These are phyloP conservation scores for Burhinus oedicnemus DNA, from an alignment of 2,113 vertebrate species.

Conservation along the genomic window DNA sequence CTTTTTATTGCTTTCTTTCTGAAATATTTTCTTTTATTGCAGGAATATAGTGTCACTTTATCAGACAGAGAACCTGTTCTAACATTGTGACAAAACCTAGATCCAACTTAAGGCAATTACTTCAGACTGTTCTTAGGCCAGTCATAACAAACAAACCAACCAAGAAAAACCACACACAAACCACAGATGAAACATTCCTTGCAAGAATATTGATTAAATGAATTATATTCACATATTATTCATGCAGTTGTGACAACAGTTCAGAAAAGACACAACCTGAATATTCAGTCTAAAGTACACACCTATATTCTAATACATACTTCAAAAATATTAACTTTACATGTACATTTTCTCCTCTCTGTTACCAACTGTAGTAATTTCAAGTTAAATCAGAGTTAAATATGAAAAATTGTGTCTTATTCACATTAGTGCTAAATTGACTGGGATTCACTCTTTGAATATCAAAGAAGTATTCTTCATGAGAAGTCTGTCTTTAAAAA, in stretches of 20 bases:
- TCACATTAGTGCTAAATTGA: background rate
- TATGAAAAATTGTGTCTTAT: background rate
- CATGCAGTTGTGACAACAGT: background rate
- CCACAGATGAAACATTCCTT: background rate
- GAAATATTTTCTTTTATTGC: background rate
- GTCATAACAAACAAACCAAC: background rate
- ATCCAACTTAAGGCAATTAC: conserved; percentile 25
- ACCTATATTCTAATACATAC: background rate
- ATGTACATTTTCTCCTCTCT: background rate
- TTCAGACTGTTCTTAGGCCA: background rate
- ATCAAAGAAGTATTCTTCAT: background rate
- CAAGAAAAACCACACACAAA: background rate
- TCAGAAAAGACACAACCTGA: background rate
- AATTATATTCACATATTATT: background rate
- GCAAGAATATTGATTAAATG: background rate
- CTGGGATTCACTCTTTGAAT: background rate
- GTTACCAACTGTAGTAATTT: background rate
- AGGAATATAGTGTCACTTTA: conserved; percentile 3
- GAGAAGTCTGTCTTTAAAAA: background rate
- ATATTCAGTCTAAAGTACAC: background rate
- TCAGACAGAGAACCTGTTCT: conserved; percentile 35
- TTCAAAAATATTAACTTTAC: background rate
- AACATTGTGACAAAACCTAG: conserved; percentile 35
- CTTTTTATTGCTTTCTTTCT: conserved; percentile 4
- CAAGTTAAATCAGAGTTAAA: background rate